Evolutionary conservation across 2,797 vertebrate genomes (phyloP).

Genomic region (Triplophysa bombifrons): DNA sequence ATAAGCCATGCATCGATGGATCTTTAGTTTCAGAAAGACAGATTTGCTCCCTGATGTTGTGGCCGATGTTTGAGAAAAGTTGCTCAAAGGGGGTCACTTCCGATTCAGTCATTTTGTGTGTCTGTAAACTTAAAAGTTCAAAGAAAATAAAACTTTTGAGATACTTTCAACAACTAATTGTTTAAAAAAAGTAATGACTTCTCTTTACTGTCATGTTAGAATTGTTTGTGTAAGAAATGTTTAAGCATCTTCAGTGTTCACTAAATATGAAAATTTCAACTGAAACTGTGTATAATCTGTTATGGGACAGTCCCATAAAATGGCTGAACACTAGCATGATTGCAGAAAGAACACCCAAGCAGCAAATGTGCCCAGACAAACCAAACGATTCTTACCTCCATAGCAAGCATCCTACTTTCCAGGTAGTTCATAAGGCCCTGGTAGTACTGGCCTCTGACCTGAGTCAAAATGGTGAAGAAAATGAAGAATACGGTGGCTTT

Average conservation of each 20-base stretch:
- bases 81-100: slow-evolving; percentile 65
- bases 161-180: not conserved
- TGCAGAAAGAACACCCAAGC: not conserved
- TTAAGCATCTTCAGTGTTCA: not conserved
- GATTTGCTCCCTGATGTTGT: slow-evolving; percentile 52
- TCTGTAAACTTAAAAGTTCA: not conserved
- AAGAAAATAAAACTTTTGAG: not conserved
- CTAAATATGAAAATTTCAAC: not conserved
- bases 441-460: slow-evolving; percentile 80
- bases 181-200: not conserved
- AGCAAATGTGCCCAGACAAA: not conserved
- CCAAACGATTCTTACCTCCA: slow-evolving; percentile 85
- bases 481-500: slow-evolving; percentile 70
- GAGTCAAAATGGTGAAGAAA: slow-evolving; percentile 76
- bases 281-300: not conserved
- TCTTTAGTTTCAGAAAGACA: slow-evolving; percentile 9
- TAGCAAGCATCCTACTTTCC: slow-evolving; percentile 87
- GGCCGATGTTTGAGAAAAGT: slow-evolving; percentile 68
- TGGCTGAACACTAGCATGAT: not conserved
- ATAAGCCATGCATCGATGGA: not conserved
- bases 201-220: not conserved
- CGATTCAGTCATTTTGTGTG: slow-evolving; percentile 45
- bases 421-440: slow-evolving; percentile 94
- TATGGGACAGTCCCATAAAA: slow-evolving; percentile 7
- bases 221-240: not conserved